These are phyloP conservation scores for Acromyrmex heyeri DNA, from an alignment of 1,140 invertebrate species.

Conservation along the genomic window DNA sequence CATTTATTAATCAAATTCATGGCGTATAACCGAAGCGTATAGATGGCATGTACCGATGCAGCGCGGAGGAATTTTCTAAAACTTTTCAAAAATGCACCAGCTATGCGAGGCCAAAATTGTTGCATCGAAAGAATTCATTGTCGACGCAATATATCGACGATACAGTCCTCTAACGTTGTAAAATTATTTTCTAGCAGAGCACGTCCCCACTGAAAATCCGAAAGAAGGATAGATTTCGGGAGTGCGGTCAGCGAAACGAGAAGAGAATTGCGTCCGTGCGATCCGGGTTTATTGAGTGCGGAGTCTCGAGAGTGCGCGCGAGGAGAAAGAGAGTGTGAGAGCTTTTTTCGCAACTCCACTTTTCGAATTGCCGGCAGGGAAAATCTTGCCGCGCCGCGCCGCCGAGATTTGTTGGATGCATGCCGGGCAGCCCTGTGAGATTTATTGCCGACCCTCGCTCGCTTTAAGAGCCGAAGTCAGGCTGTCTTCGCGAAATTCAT, in stretches of 20 bases:
- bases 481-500: slow-evolving; percentile 68
- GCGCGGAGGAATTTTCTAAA: slow-evolving; percentile 38
- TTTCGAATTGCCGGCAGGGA: slow-evolving; percentile 65
- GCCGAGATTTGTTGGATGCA: slow-evolving; percentile 60
- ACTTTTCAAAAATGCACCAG: slow-evolving; percentile 52
- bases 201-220: background rate
- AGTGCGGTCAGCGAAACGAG: slow-evolving; percentile 40
- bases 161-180: background rate
- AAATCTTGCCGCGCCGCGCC: slow-evolving; percentile 35
- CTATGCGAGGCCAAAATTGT: slow-evolving; percentile 49
- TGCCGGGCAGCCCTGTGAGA: slow-evolving; percentile 39
- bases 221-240: slow-evolving; percentile 4
- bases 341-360: slow-evolving; percentile 56
- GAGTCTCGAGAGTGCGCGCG: slow-evolving; percentile 24
- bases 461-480: slow-evolving; percentile 56
- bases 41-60: slow-evolving; percentile 1
- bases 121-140: slow-evolving; percentile 52
- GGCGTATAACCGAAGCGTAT: slow-evolving; percentile 33
- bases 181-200: slow-evolving; percentile 34
- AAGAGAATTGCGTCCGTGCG: slow-evolving; percentile 27
- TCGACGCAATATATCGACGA: slow-evolving; percentile 33
- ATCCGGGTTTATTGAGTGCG: slow-evolving; percentile 54
- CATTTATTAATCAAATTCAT: slow-evolving; percentile 60
- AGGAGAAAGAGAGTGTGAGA: background rate
- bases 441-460: slow-evolving; percentile 64